Percentiles rank a stretch among this genome's conserved stretches.
Conservation (phyloP, 2,797 vertebrate genomes). For the Clarias fuscus region DNA sequence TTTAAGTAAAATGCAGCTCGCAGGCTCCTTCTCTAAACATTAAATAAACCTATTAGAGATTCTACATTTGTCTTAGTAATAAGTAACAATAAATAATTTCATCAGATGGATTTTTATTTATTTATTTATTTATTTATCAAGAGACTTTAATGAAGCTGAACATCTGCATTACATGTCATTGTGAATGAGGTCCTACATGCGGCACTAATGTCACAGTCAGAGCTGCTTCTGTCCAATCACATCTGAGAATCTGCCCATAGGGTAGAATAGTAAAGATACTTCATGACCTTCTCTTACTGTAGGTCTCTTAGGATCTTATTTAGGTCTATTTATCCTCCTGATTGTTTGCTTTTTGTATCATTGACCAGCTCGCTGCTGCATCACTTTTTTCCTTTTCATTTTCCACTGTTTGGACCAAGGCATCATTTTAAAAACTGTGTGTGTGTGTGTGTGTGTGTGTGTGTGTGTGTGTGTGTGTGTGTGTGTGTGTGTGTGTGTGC, state of each 20-base stretch:
- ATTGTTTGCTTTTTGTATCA: neutral
- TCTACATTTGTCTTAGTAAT: no score
- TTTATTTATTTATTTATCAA: no score
- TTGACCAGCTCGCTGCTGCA: neutral
- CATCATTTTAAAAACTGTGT: neutral
- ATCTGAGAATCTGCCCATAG: neutral
- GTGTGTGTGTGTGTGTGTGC: neutral
- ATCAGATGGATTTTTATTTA: no score
- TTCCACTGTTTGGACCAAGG: neutral
- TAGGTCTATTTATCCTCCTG: neutral
- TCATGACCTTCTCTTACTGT: neutral
- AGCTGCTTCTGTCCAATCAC: neutral
- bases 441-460: neutral
- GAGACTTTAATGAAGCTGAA: no score
- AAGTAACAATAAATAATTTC: no score
- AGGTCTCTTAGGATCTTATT: neutral
- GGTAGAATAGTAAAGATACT: neutral
- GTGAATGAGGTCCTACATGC: no score
- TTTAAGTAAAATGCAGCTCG: no score
- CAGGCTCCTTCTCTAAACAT: no score
- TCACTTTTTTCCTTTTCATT: neutral
- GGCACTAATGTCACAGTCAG: neutral
- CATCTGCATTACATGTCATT: no score
- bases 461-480: constrained; percentile 9
- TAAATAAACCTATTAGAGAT: no score